phyloP scores from a whole-genome alignment of 2,888 invertebrate genomes.

The Spilosoma lubricipeda region DNA sequence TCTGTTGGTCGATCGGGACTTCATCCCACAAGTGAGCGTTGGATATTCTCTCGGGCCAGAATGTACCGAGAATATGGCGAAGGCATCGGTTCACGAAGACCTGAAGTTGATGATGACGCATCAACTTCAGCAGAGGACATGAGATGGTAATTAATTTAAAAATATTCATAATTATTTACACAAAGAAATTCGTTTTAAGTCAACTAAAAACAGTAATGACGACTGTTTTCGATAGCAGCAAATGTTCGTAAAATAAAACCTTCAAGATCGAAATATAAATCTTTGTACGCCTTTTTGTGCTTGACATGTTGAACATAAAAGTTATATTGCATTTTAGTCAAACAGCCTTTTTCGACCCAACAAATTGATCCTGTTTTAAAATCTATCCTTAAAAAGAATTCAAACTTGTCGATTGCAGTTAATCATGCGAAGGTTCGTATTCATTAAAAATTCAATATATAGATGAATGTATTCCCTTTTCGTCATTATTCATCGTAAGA shows the following conservation, averaged over 20 bases:
- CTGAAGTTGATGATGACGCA: no score
- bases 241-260: conserved; percentile 51
- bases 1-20: no score
- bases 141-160: no score
- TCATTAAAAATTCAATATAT: not conserved
- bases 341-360: conserved; percentile 32
- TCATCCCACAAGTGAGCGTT: no score
- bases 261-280: conserved; percentile 40
- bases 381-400: conserved; percentile 7
- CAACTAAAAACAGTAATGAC: conserved; percentile 61
- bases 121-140: no score
- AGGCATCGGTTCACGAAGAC: no score
- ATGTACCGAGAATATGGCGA: no score
- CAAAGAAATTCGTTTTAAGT: conserved; percentile 55
- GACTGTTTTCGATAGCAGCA: conserved; percentile 45
- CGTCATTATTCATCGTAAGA: no score
- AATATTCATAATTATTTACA: not conserved
- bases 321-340: conserved; percentile 55
- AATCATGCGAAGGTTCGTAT: not conserved
- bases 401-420: not conserved
- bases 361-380: conserved; percentile 39
- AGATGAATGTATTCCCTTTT: no score
- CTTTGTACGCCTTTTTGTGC: conserved; percentile 47
- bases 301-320: conserved; percentile 46
- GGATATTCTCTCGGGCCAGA: no score